Evolutionary conservation across 2,888 invertebrate species (phyloP), one percentile per base, ranked within the genome.

Genomic region (Andrena marginata): DNA sequence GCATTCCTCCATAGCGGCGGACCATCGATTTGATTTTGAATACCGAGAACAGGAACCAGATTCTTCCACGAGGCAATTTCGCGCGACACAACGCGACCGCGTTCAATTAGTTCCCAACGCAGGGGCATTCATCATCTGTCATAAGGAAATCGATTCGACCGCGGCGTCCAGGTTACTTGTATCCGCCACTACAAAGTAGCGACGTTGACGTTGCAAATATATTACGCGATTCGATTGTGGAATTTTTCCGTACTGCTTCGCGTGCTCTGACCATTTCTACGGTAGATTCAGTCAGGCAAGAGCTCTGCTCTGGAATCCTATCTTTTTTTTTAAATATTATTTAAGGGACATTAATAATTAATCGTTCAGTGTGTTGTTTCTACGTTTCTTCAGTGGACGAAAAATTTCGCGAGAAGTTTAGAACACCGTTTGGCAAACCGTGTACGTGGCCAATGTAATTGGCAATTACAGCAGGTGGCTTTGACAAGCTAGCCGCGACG

Each of bases 21-120:
- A 83, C 84, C 84, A 85, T 90, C 86, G 88, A 89, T 91, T 91
- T 90, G 89, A 91, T 91, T 92, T 90, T 89, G 85, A 90, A 91
- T 91, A 86, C 90, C 89, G 42, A 74, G 73, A 76, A 84, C 77
- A 77, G 76, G 23, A 23, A 23, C 56, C 79, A 69, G 76, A 88
- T 84, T 84, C 84, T 60, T 63, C 54, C n/a, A 42, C 6, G 5
- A 26, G 71, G 64, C 81, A 83, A 77, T 84, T 76, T 77, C 63
- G 29, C 8, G 20, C 63, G 54, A 67, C 48, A 20, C 56, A 76
- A 68, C 63, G 33, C 48, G 48, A 48, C n/a, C 54, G 2, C 26
- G 42, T 84, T 56, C 78, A 80, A 78, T 84, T 85, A 86, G 77
- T 78, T 63, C 68, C 8, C 8, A 10, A 8, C 23, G 59, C 29